These are phyloP conservation scores for Callyntrura guangdongensis DNA, from an alignment of 2,888 invertebrate species.

Conservation along the genomic window DNA sequence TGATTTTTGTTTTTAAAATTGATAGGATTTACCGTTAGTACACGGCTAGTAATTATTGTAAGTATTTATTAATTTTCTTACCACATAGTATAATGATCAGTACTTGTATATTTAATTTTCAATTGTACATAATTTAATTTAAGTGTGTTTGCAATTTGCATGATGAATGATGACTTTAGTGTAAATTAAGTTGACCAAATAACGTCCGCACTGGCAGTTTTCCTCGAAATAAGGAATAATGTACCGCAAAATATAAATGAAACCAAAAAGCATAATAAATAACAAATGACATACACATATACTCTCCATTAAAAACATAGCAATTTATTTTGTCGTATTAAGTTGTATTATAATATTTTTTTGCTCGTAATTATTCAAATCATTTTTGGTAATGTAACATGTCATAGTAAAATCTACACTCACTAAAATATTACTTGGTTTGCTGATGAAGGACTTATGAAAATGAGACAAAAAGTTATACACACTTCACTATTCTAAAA, in stretches of 20 bases:
- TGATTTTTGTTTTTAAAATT: neutral
- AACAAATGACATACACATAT: slow-evolving; percentile 1
- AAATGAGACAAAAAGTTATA: slow-evolving; percentile 45
- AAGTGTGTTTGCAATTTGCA: neutral
- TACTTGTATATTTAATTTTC: neutral
- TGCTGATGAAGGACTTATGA: slow-evolving; percentile 22
- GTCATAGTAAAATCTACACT: slow-evolving; percentile 28
- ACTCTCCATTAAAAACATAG: slow-evolving; percentile 68
- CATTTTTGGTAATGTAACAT: slow-evolving; percentile 56
- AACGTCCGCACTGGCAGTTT: slow-evolving; percentile 2
- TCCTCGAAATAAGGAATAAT: neutral
- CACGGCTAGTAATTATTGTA: neutral
- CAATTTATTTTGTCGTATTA: slow-evolving; percentile 65
- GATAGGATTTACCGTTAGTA: neutral
- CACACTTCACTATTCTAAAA: slow-evolving; percentile 37
- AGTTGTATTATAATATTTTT: slow-evolving; percentile 41
- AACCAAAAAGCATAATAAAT: slow-evolving; percentile 14
- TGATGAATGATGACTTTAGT: neutral
- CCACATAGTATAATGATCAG: neutral
- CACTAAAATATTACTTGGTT: slow-evolving; percentile 35
- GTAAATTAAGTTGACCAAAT: neutral
- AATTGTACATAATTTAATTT: too few relatives aligned
- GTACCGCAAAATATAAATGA: neutral
- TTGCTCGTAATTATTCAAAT: slow-evolving; percentile 46
- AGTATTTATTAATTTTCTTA: slow-evolving; percentile 29